Percentiles rank a stretch among this genome's conserved stretches.
Conservation (phyloP, 2,113 vertebrate genomes). For the Entelurus aequoreus region DNA sequence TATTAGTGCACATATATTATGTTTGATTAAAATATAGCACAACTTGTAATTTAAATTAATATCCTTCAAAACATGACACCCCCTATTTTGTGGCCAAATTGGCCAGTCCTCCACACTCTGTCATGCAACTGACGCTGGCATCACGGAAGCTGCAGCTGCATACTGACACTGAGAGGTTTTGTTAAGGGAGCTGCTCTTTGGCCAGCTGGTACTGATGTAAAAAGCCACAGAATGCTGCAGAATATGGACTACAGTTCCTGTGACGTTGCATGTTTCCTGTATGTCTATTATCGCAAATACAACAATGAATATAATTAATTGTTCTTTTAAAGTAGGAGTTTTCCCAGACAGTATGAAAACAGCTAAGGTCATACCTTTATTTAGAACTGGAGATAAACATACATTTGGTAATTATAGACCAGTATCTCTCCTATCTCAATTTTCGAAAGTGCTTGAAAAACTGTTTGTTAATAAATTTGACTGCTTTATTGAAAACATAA, state of each 20-base stretch:
- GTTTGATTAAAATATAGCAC: neutral
- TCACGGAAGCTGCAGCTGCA: conserved; percentile 67
- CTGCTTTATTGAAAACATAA: no score
- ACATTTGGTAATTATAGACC: no score
- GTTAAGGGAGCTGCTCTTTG: conserved; percentile 52
- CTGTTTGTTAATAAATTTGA: no score
- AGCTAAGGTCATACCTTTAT: no score
- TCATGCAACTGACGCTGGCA: conserved; percentile 56
- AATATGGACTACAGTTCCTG: conserved; percentile 1
- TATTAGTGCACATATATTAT: neutral
- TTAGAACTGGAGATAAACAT: no score
- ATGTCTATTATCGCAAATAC: neutral
- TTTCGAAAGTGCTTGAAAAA: no score
- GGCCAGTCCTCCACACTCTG: conserved; percentile 53
- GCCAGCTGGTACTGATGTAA: conserved; percentile 51
- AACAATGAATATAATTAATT: no score
- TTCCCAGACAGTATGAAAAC: no score
- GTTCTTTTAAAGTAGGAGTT: no score
- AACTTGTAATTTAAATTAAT: conserved; percentile 1
- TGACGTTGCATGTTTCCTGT: neutral
- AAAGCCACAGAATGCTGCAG: conserved; percentile 37
- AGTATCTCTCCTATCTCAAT: no score
- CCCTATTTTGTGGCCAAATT: conserved; percentile 28
- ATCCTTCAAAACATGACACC: conserved; percentile 9
- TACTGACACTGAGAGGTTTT: conserved; percentile 65